Evolutionary conservation across 2,113 vertebrate genomes (phyloP).

Genomic region (Megaceryle maxima): DNA sequence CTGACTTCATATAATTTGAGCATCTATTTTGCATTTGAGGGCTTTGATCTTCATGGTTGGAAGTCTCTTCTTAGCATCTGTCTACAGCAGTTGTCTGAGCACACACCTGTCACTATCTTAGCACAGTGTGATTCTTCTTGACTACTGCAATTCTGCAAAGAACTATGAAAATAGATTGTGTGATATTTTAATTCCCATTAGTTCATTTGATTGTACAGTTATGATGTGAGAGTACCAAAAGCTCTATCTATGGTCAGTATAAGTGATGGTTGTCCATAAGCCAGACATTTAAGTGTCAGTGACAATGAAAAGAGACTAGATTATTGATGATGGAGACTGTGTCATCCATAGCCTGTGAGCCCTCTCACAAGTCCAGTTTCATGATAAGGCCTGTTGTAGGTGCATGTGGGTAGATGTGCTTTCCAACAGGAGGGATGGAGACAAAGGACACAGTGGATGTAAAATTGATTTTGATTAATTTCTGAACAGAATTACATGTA

Average conservation of each 20-base stretch:
- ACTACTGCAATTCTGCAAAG: background rate
- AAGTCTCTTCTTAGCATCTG: background rate
- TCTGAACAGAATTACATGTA: background rate
- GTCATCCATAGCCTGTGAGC: background rate
- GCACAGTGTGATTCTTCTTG: background rate
- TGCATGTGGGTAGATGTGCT: background rate
- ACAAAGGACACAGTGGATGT: background rate
- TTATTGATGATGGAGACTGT: background rate
- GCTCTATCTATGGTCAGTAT: background rate
- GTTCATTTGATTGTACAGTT: background rate
- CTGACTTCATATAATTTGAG: background rate
- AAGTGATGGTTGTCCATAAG: background rate
- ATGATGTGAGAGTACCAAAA: background rate
- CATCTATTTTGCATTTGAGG: background rate
- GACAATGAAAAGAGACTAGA: background rate
- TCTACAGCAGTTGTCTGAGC: background rate
- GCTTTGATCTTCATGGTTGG: background rate
- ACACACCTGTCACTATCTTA: background rate
- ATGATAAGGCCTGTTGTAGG: background rate
- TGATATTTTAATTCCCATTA: background rate
- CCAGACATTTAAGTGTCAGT: background rate
- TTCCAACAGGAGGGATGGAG: background rate
- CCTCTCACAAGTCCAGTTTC: background rate
- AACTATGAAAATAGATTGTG: background rate
- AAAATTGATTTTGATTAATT: background rate